phyloP scores from a whole-genome alignment of 2,888 invertebrate species.

The Ochropleura plecta region DNA sequence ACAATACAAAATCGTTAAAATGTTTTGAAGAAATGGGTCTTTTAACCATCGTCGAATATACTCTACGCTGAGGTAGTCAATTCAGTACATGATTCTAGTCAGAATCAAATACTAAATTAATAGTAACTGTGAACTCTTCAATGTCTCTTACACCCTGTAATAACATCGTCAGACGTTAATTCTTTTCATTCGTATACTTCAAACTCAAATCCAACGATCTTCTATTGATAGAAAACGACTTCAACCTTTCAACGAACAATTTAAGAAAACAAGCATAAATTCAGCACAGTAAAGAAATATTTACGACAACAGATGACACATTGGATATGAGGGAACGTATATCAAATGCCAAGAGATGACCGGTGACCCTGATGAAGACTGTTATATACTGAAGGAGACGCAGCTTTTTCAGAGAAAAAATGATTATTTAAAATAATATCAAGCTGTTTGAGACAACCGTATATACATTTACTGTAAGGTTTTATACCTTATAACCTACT shows the following conservation, averaged over 20 bases:
- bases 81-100: too few relatives aligned
- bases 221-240: background rate
- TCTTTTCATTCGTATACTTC: background rate
- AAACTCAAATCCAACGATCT: background rate
- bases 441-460: background rate
- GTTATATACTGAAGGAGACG: constrained; percentile 11
- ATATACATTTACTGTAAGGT: background rate
- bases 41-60: too few relatives aligned
- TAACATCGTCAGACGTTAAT: too few relatives aligned
- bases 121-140: too few relatives aligned
- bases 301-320: constrained; percentile 37
- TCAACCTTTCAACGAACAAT: background rate
- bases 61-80: too few relatives aligned
- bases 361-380: constrained; percentile 23
- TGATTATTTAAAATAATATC: background rate
- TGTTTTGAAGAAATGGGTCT: too few relatives aligned
- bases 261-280: constrained; percentile 9
- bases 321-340: constrained; percentile 23
- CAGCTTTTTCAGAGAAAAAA: background rate
- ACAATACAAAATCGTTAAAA: too few relatives aligned
- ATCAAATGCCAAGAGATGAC: constrained; percentile 46
- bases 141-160: too few relatives aligned
- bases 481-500: background rate
- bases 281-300: constrained; percentile 26
- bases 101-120: too few relatives aligned